phyloP scores from a whole-genome alignment of 1,140 invertebrate genomes.

The Lepidurus apus region DNA sequence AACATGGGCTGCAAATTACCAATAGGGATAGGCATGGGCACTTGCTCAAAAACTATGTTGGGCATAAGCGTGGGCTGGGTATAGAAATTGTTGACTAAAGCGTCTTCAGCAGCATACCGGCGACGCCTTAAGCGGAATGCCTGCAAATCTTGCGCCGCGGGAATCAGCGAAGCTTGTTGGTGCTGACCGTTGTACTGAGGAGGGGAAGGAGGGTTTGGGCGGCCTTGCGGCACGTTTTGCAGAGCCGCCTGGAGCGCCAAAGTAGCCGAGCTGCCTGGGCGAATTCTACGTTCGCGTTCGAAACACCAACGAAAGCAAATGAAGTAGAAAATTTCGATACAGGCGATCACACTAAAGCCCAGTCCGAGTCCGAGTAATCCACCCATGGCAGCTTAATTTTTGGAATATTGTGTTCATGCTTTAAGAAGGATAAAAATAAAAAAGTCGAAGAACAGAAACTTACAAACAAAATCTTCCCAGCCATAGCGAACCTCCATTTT shows the following conservation, averaged over 20 bases:
- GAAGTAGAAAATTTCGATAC: conserved; percentile 32
- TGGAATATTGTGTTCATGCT: too few species aligned
- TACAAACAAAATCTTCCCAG: not conserved
- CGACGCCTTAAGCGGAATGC: not conserved
- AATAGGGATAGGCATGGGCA: not conserved
- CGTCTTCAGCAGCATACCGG: not conserved
- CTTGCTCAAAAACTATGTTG: not conserved
- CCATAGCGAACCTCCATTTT: conserved; percentile 9
- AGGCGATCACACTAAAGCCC: conserved; percentile 33
- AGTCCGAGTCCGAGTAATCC: conserved; percentile 31
- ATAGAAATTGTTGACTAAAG: not conserved
- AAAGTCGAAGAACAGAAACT: not conserved
- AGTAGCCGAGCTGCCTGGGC: not conserved
- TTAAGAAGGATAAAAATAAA: not conserved
- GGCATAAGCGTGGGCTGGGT: not conserved
- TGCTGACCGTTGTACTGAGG: not conserved
- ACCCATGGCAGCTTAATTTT: conserved; percentile 26
- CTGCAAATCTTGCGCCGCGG: not conserved
- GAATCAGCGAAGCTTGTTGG: not conserved
- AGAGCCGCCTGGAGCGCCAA: conserved; percentile 6
- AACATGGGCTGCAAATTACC: not conserved
- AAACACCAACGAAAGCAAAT: conserved; percentile 32
- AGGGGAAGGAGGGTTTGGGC: not conserved
- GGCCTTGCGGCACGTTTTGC: not conserved
- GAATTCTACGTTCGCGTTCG: not conserved